Conservation (phyloP, 2,113 vertebrate genomes). For the Butastur rufipennis region DNA sequence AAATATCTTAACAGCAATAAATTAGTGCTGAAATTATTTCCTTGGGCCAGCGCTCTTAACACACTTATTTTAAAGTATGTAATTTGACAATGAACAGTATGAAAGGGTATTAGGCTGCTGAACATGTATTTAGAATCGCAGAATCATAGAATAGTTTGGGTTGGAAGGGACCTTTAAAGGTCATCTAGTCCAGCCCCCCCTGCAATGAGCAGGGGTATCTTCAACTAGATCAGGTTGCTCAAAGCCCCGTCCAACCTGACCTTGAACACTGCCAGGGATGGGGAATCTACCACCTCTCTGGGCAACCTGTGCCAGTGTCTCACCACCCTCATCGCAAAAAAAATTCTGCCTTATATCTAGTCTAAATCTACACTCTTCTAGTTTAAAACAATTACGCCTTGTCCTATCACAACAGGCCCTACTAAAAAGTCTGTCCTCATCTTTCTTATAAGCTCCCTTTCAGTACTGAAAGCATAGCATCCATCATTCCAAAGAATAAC, state of each 20-base stretch:
- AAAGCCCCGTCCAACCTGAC: no score
- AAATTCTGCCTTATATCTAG: no score
- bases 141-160: background rate
- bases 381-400: no score
- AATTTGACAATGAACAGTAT: background rate
- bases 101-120: background rate
- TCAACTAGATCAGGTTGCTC: no score
- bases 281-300: no score
- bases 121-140: background rate
- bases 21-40: background rate
- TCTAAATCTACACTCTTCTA: no score
- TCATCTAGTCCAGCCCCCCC: no score
- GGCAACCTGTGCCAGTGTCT: no score
- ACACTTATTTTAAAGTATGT: background rate
- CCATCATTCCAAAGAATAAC: background rate
- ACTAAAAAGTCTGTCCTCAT: background rate
- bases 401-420: no score
- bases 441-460: background rate
- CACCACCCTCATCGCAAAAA: no score
- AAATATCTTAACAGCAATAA: background rate
- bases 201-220: no score
- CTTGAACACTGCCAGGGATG: no score
- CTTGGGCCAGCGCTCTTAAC: background rate
- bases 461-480: background rate
- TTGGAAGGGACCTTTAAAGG: background rate